Conservation (phyloP, 1,140 invertebrate genomes). For the Conus ventricosus region DNA sequence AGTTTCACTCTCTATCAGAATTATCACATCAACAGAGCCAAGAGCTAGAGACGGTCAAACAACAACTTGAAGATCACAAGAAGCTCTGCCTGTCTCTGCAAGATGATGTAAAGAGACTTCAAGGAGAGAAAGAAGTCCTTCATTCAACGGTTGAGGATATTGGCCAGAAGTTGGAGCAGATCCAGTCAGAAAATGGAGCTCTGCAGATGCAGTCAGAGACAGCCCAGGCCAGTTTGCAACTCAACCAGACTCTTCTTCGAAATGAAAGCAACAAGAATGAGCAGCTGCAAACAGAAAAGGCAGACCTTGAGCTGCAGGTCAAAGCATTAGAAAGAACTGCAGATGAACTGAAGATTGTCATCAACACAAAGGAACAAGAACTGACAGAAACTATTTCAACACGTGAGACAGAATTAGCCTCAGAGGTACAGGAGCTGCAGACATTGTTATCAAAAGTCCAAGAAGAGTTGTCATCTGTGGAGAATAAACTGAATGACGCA, state of each 20-base stretch:
- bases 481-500: background rate
- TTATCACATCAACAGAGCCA: slow-evolving; percentile 27
- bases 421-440: background rate
- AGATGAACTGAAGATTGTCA: background rate
- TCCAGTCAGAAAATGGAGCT: background rate
- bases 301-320: background rate
- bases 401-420: background rate
- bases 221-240: background rate
- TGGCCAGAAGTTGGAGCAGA: slow-evolving; percentile 1
- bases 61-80: slow-evolving; percentile 1
- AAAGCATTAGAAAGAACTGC: background rate
- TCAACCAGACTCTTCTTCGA: background rate
- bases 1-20: slow-evolving; percentile 16
- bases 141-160: background rate
- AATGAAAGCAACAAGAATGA: slow-evolving; percentile 10
- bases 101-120: slow-evolving; percentile 9
- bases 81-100: background rate
- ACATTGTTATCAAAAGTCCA: background rate
- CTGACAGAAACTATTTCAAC: background rate
- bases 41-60: slow-evolving; percentile 23
- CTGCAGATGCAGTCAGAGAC: slow-evolving; percentile 16
- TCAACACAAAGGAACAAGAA: slow-evolving; percentile 2
- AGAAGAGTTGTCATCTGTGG: background rate
- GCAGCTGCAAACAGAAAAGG: background rate
- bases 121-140: slow-evolving; percentile 19